These are phyloP conservation scores for Ooceraea biroi DNA, from an alignment of 1,140 invertebrate species.

Conservation along the genomic window DNA sequence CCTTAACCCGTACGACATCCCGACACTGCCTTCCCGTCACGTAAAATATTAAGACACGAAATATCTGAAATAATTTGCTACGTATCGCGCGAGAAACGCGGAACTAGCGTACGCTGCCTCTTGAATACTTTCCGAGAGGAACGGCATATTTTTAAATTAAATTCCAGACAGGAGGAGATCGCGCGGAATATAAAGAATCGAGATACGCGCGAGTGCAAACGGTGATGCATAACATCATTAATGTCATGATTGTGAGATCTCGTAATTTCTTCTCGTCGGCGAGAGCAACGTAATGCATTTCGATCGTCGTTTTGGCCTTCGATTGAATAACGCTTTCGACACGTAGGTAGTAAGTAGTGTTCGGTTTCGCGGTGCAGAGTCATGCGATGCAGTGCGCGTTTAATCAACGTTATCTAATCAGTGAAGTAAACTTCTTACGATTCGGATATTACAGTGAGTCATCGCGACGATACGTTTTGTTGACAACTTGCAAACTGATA, in stretches of 20 bases:
- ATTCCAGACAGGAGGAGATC: not conserved
- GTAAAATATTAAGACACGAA: slow-evolving; percentile 59
- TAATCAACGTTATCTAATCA: slow-evolving; percentile 49
- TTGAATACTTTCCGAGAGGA: not conserved
- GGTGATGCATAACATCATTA: not conserved
- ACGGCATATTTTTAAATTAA: slow-evolving; percentile 40
- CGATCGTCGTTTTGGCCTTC: too few species aligned
- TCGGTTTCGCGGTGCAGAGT: too few species aligned
- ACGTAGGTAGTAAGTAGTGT: too few species aligned
- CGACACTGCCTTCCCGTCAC: slow-evolving; percentile 31
- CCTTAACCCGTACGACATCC: slow-evolving; percentile 35
- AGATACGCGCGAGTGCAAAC: not conserved
- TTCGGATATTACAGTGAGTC: slow-evolving; percentile 16
- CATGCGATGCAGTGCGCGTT: not conserved
- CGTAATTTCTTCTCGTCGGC: not conserved
- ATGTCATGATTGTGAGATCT: not conserved
- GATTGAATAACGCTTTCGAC: too few species aligned
- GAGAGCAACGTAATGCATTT: not conserved
- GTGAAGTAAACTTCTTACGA: not conserved
- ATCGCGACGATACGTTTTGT: not conserved
- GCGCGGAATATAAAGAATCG: not conserved
- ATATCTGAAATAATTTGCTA: slow-evolving; percentile 8
- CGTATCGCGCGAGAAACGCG: not conserved
- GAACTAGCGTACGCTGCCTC: slow-evolving; percentile 2
- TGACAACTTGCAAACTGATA: too few species aligned